Evolutionary conservation across 2,888 invertebrate species (phyloP).

Genomic region (Andrena trimmerana): DNA sequence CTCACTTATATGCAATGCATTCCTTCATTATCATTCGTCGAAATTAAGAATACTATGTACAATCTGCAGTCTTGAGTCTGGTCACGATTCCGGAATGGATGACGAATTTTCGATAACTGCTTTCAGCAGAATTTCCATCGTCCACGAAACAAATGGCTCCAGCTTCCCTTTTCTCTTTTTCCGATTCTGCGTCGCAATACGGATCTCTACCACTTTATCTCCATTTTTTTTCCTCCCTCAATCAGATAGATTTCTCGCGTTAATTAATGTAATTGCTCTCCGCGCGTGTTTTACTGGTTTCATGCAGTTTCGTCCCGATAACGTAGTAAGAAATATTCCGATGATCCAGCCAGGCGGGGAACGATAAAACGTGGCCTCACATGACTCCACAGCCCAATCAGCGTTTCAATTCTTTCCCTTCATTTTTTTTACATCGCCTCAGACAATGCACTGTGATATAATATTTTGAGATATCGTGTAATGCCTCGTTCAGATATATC

Average conservation of each 20-base stretch:
- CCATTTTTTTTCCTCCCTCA: neutral
- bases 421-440: neutral
- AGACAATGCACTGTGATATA: neutral
- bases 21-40: too few relatives aligned
- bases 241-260: conserved; percentile 18
- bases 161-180: neutral
- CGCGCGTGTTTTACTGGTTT: conserved; percentile 22
- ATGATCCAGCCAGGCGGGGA: neutral
- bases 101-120: too few relatives aligned
- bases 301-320: conserved; percentile 25
- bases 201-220: neutral
- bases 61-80: too few relatives aligned
- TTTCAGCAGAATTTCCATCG: too few relatives aligned
- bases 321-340: conserved; percentile 35
- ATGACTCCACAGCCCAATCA: conserved; percentile 18
- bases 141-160: too few relatives aligned
- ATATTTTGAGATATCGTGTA: neutral
- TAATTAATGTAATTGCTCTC: conserved; percentile 34
- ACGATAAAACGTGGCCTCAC: conserved; percentile 35
- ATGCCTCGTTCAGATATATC: too few relatives aligned
- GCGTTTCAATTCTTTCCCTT: neutral
- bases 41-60: too few relatives aligned
- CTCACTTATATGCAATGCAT: too few relatives aligned
- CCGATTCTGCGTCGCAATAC: neutral
- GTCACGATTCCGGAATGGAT: too few relatives aligned